Evolutionary conservation across 2,888 invertebrate species (phyloP).

Genomic region (Petrolisthes cinctipes): DNA sequence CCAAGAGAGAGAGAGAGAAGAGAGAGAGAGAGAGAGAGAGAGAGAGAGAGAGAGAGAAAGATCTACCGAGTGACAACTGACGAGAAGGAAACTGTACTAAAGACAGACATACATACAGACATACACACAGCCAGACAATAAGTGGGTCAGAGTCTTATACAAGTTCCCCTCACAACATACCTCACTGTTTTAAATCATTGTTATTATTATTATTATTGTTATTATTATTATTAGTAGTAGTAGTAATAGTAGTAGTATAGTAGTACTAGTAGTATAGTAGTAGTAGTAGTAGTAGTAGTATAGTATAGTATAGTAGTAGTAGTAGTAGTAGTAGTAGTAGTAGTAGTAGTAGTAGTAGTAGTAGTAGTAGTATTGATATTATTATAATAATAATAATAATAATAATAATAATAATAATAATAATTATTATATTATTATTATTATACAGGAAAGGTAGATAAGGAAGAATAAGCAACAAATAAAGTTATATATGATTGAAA

Average conservation of each 20-base stretch:
- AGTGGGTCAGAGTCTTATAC: neutral
- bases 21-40: conserved; percentile 24
- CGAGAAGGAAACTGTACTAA: neutral
- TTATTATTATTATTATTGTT: too few relatives aligned
- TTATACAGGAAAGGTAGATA: neutral
- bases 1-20: neutral
- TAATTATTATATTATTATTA: neutral
- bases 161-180: too few relatives aligned
- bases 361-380: neutral
- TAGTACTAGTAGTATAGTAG: too few relatives aligned
- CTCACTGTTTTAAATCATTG: too few relatives aligned
- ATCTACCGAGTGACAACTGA: neutral
- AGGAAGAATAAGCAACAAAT: too few relatives aligned
- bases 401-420: neutral
- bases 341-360: neutral
- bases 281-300: too few relatives aligned
- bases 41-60: conserved; percentile 22
- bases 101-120: neutral
- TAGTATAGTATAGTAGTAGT: neutral
- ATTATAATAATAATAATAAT: neutral
- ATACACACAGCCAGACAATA: neutral
- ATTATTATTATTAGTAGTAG: too few relatives aligned
- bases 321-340: neutral
- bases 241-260: too few relatives aligned
- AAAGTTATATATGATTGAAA: too few relatives aligned